Percentiles rank a stretch among this genome's conserved stretches.
phyloP scores from a whole-genome alignment of 2,113 vertebrate species.

The Catagonus wagneri region DNA sequence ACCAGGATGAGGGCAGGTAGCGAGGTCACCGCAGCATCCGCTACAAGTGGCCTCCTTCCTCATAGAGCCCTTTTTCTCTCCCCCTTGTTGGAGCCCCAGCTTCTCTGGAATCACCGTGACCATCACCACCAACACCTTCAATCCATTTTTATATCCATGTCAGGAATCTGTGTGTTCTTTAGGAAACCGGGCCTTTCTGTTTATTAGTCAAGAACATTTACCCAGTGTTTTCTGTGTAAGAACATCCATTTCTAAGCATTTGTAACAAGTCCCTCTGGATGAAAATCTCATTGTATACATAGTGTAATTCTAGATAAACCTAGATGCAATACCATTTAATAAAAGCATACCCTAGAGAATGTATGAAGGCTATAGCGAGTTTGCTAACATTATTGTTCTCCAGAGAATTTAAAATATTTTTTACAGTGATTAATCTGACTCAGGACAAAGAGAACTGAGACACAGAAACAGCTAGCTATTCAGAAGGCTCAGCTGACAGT shows the following conservation, averaged over 20 bases:
- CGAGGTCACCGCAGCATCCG: neutral
- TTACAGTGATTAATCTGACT: neutral
- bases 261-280: neutral
- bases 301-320: neutral
- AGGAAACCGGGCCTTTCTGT: constrained; percentile 25
- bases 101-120: neutral
- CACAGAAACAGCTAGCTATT: neutral
- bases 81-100: neutral
- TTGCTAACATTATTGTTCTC: neutral
- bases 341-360: neutral
- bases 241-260: constrained; percentile 25
- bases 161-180: neutral
- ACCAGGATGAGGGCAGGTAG: accelerated
- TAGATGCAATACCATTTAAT: neutral
- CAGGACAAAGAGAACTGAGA: neutral
- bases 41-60: too few species aligned
- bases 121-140: neutral
- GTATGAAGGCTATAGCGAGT: neutral
- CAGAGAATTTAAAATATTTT: neutral
- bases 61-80: neutral
- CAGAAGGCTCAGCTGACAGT: neutral
- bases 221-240: neutral
- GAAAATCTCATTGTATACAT: constrained; percentile 43
- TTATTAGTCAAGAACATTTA: constrained; percentile 36
- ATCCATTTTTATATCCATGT: neutral